These are phyloP conservation scores for Atrina japonica DNA, from an alignment of 2,888 invertebrate species.

Conservation along the genomic window DNA sequence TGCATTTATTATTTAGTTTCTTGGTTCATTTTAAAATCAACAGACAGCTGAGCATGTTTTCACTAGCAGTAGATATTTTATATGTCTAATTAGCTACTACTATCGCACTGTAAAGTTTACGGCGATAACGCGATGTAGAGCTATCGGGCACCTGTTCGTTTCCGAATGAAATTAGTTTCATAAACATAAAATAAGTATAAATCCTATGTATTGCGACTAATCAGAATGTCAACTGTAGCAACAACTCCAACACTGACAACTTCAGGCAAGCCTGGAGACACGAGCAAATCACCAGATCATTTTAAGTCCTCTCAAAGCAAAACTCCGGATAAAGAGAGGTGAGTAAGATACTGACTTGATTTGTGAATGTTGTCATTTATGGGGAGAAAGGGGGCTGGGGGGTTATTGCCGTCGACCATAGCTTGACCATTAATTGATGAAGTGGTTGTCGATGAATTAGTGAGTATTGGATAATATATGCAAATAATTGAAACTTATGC, in stretches of 20 bases:
- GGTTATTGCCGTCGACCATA: too few species aligned
- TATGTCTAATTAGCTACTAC: neutral
- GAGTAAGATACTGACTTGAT: neutral
- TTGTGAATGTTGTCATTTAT: too few species aligned
- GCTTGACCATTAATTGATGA: too few species aligned
- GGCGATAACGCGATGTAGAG: neutral
- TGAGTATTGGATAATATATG: too few species aligned
- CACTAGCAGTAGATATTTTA: too few species aligned
- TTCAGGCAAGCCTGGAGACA: constrained; percentile 51
- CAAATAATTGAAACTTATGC: too few species aligned
- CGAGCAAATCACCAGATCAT: constrained; percentile 58
- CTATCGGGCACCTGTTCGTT: constrained; percentile 31
- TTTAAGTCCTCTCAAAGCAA: constrained; percentile 23
- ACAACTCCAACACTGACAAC: constrained; percentile 33
- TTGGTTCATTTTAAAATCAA: neutral
- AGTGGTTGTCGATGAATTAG: too few species aligned
- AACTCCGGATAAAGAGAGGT: constrained; percentile 33
- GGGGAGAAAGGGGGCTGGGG: too few species aligned
- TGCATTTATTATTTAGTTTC: neutral
- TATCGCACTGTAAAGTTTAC: neutral
- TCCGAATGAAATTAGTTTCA: neutral
- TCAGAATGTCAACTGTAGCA: constrained; percentile 31
- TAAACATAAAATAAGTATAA: neutral
- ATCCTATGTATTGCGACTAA: neutral
- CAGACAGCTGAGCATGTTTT: too few species aligned